Evolutionary conservation across 2,113 vertebrate species (phyloP), one percentile per base, ranked within the genome.

Genomic region (Silurus asotus): DNA sequence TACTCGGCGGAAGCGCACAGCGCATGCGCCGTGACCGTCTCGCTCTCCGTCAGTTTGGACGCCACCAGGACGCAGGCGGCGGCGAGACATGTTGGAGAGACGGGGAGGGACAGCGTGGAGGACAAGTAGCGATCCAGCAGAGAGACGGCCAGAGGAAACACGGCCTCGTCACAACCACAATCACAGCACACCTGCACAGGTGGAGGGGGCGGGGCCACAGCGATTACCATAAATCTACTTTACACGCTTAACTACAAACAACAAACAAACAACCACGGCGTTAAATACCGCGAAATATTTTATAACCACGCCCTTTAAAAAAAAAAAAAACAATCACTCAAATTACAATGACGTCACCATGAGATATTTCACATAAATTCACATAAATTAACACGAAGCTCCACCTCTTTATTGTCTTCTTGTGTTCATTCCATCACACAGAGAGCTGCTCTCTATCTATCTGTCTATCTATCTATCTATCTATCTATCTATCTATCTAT

Each of bases 61-160:
- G 95, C 93, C 45, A 96, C 91, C 77, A 96, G 93, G 85, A 96
- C 82, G 87, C 96, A 96, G 65, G 93, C 91, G 0, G 95, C 92
- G 0, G 92, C 91, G 37, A 96, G 91, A 82, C 95, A 94, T 89
- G 91, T 91, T 0, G 93, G 91, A 0, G 92, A 93, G 8, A 90
- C 89, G 0, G 94, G 92, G 17, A 94, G 69, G 4, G 94, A 90
- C 78, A 95, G 84, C 0, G 93, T 90, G 20, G 88, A 84, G 0
- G 94, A 93, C 86, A 96, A 89, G 86, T 93, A 95, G 15, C 95
- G 86, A 87, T 96, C 96, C 92, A 96, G 81, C 77, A 95, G 93
- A 8, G 94, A 95, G 55, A 95, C 93, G 5, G 93, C 91, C 84
- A 95, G 89, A 0, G 95, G 94, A 86, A 96, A 96, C 56, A 96